Conservation (phyloP, 1,140 invertebrate genomes). For the Aplysia californica region DNA sequence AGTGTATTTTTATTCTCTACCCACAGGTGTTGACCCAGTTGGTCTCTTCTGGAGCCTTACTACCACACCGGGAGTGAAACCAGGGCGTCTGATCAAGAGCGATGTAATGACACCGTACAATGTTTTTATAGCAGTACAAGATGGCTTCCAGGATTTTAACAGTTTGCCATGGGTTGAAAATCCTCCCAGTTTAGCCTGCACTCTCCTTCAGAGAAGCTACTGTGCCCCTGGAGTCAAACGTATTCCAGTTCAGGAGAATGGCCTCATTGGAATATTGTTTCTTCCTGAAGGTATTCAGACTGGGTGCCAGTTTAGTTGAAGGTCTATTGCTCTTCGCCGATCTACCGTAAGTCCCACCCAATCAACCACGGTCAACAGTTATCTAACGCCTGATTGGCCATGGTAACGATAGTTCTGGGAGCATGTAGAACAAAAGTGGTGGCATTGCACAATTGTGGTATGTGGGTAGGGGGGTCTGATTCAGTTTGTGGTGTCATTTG, state of each 20-base stretch:
- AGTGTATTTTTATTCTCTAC: neutral
- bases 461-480: too few species aligned
- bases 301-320: neutral
- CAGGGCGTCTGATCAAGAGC: neutral
- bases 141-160: neutral
- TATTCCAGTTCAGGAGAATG: slow-evolving; percentile 7
- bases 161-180: neutral
- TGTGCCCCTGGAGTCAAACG: neutral
- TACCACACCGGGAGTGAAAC: slow-evolving; percentile 8
- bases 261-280: slow-evolving; percentile 1
- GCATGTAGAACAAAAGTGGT: neutral
- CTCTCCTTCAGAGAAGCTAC: neutral
- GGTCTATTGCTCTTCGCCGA: neutral
- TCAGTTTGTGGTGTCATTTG: too few species aligned
- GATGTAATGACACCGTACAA: slow-evolving; percentile 7
- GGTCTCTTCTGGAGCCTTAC: slow-evolving; percentile 1
- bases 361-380: neutral
- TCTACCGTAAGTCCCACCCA: neutral
- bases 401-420: neutral
- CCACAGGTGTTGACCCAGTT: slow-evolving; percentile 4
- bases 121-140: slow-evolving; percentile 1
- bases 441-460: neutral
- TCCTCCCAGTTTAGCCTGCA: neutral
- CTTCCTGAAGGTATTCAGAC: neutral
- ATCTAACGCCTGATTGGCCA: neutral